Evolutionary conservation across 2,797 vertebrate species (phyloP).

Genomic region (Delichon dasypus): DNA sequence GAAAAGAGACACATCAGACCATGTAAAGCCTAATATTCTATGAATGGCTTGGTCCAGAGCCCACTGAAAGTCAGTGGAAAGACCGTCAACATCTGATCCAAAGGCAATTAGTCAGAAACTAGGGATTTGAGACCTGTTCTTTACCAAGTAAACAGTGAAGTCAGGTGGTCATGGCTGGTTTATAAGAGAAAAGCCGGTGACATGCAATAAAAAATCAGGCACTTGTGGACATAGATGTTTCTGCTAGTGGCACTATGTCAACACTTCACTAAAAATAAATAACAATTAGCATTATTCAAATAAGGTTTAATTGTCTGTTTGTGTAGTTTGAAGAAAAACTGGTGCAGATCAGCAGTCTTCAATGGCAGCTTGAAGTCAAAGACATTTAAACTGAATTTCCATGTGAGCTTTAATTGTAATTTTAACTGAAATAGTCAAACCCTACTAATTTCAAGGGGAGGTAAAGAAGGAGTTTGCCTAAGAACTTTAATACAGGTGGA

Average conservation of each 20-base stretch:
- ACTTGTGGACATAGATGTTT: neutral
- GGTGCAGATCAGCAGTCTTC: neutral
- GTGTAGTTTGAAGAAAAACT: conserved; percentile 42
- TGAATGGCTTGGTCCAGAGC: conserved; percentile 6
- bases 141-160: neutral
- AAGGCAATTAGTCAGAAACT: neutral
- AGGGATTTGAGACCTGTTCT: neutral
- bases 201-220: neutral
- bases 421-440: conserved; percentile 29
- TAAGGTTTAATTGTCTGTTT: conserved; percentile 30
- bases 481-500: conserved; percentile 5
- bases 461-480: neutral
- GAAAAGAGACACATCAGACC: neutral
- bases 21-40: conserved; percentile 30
- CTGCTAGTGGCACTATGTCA: neutral
- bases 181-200: neutral
- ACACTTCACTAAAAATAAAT: conserved; percentile 7
- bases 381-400: conserved; percentile 37
- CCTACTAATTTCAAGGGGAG: conserved; percentile 22
- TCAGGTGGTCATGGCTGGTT: neutral
- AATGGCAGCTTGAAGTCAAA: conserved; percentile 44
- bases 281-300: conserved; percentile 44
- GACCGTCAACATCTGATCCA: neutral
- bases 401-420: conserved; percentile 22
- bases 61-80: neutral